Base-by-base conservation (phyloP, 2,888 invertebrate species). In the Uropetala carovei region DNA sequence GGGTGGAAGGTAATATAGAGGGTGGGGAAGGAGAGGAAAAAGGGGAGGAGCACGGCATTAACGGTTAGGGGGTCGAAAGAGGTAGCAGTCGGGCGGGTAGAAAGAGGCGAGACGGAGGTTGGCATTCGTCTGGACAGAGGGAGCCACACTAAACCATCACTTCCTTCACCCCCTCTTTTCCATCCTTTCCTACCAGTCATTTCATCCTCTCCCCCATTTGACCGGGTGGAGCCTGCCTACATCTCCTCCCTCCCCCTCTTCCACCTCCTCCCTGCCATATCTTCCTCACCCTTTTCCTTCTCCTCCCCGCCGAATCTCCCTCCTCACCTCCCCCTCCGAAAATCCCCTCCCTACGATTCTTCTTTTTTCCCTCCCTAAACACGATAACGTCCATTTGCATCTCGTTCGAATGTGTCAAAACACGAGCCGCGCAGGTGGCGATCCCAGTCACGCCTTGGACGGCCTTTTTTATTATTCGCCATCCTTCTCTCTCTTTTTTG, bases 321-420 rank as follows among this genome's bases (percentile, higher is more conserved):
- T 22, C 75, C 27, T 11, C 75, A 75, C 27, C 75, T 27, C 75
- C 75, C 11, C 75, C 75, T 22, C 75, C 11, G 22, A 75, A 75
- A 75, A 75, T 75, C 75, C 75, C 2, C 75, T 13, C 75, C 7
- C 75, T 27, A 10, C 60, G 59, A 30, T 3, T 43, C 43, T 30
- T 58, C 83, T 1, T 89, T 75, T 89, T 60, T 30, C 64, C 43
- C 68, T 89, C 43, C 64, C 64, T 75, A 75, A 30, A 43, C 60
- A 64, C 43, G 68, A 89, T 89, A 89, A 86, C 60, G 60, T 16
- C 89, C 89, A 43, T 64, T 89, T 64, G 58, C 86, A 89, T 89
- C 89, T 43, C 43, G 64, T 64, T 64, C 89, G 89, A 89, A 60
- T 60, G 86, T 60, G 86, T 86, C 86, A 86, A 86, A 86, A 89